Base-by-base conservation (phyloP, 2,888 invertebrate species). In the Mesoligia furuncula region DNA sequence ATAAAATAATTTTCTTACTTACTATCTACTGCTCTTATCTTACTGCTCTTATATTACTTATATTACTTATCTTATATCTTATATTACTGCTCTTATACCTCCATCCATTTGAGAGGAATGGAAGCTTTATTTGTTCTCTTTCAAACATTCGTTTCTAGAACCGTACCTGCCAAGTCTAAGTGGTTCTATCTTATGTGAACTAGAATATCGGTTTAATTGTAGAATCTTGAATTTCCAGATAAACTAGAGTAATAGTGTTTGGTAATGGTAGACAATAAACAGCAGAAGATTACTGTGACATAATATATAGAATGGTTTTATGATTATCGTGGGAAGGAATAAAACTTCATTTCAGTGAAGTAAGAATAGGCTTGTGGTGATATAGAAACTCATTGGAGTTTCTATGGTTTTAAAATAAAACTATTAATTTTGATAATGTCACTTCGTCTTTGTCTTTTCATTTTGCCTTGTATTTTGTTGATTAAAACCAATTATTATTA, bases 1-100 rank as follows among this genome's bases (percentile, higher is more conserved):
- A 80, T 87, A 80, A 80, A 85, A 76, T 75, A 84, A 84, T 77
- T 15, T 78, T 69, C 71, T 75, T 77, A 77, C 39, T 6, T 54
- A 54, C 73, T 66, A 31, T 66, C 70, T 69, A 54, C 75, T 71
- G 27, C n/a, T 72, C 80, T 85, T 85, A 87, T 87, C n/a, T n/a
- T n/a, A n/a, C n/a, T n/a, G n/a, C n/a, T n/a, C n/a, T n/a, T n/a
- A n/a, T n/a, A n/a, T n/a, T n/a, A n/a, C n/a, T n/a, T n/a, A n/a
- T n/a, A n/a, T n/a, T n/a, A n/a, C n/a, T n/a, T n/a, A n/a, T n/a
- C n/a, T n/a, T n/a, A n/a, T n/a, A n/a, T n/a, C n/a, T n/a, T n/a
- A n/a, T n/a, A n/a, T n/a, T n/a, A n/a, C n/a, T n/a, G n/a, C n/a
- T n/a, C n/a, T n/a, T n/a, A n/a, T 80, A 76, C 67, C n/a, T 51